phyloP scores from a whole-genome alignment of 2,113 vertebrate species.

The Saguinus imperator region DNA sequence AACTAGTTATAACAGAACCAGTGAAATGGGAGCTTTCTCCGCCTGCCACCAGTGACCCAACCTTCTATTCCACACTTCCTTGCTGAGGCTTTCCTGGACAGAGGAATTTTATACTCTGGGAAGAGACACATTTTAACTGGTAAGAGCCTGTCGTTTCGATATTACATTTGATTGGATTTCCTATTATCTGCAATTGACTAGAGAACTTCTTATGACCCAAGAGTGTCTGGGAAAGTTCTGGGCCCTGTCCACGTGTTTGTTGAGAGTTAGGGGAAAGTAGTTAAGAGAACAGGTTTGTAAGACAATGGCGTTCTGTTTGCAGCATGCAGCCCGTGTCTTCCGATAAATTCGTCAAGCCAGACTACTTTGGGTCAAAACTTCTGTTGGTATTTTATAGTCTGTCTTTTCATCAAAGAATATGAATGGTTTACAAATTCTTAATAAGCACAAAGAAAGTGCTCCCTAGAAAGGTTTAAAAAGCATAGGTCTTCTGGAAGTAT shows the following conservation, averaged over 20 bases:
- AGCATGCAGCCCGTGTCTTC: accelerated
- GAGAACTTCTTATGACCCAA: background rate
- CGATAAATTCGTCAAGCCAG: background rate
- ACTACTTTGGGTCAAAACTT: too few relatives aligned
- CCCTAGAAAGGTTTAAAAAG: background rate
- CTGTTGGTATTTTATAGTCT: background rate
- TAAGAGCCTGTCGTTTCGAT: background rate
- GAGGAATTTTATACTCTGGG: too few relatives aligned
- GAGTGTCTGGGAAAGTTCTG: too few relatives aligned
- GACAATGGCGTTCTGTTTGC: background rate
- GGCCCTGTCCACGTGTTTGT: too few relatives aligned
- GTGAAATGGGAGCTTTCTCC: background rate
- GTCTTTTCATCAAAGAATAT: background rate
- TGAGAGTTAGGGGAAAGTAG: background rate
- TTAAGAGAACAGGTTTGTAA: background rate
- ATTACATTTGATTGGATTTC: background rate
- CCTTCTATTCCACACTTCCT: too few relatives aligned
- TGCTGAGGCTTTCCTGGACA: too few relatives aligned
- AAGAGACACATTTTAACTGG: accelerated
- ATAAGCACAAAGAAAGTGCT: background rate
- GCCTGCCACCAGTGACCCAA: too few relatives aligned
- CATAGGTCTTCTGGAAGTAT: background rate
- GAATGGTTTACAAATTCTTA: background rate
- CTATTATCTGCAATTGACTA: background rate
- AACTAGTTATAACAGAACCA: background rate